phyloP scores from a whole-genome alignment of 2,888 invertebrate genomes.

The Drosophila ustulata region DNA sequence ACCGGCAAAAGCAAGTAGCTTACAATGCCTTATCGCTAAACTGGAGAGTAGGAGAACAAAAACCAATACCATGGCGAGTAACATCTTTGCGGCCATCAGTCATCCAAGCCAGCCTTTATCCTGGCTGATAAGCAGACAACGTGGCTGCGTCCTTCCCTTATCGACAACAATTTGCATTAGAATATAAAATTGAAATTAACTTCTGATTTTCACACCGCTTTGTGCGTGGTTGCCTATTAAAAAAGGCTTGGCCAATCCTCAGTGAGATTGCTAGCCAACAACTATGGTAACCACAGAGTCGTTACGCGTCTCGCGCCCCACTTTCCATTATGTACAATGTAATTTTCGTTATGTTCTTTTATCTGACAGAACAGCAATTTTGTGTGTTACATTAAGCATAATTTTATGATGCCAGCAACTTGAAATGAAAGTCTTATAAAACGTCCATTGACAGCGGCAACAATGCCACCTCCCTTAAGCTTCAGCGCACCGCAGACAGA shows the following conservation, averaged over 20 bases:
- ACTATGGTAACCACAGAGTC: slow-evolving; percentile 15
- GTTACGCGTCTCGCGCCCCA: slow-evolving; percentile 35
- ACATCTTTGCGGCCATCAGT: slow-evolving; percentile 65
- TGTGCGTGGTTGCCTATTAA: slow-evolving; percentile 61
- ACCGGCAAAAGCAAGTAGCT: slow-evolving; percentile 43
- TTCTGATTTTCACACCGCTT: slow-evolving; percentile 57
- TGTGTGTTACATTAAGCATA: slow-evolving; percentile 84
- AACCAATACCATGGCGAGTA: slow-evolving; percentile 31
- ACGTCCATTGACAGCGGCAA: slow-evolving; percentile 61
- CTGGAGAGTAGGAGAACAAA: background rate
- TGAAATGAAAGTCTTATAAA: slow-evolving; percentile 61
- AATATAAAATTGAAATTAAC: slow-evolving; percentile 51
- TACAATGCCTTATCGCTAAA: slow-evolving; percentile 70
- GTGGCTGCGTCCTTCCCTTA: slow-evolving; percentile 24
- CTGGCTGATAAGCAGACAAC: slow-evolving; percentile 57
- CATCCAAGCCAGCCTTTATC: slow-evolving; percentile 66
- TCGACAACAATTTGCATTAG: slow-evolving; percentile 38
- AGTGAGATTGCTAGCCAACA: background rate
- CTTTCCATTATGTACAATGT: slow-evolving; percentile 83
- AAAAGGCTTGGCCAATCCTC: slow-evolving; percentile 18
- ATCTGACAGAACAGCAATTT: slow-evolving; percentile 84
- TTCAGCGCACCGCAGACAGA: background rate
- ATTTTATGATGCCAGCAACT: slow-evolving; percentile 81
- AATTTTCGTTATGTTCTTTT: slow-evolving; percentile 83
- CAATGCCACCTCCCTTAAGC: slow-evolving; percentile 23